phyloP scores from a whole-genome alignment of 2,888 invertebrate genomes.

The Eupithecia vulgata region DNA sequence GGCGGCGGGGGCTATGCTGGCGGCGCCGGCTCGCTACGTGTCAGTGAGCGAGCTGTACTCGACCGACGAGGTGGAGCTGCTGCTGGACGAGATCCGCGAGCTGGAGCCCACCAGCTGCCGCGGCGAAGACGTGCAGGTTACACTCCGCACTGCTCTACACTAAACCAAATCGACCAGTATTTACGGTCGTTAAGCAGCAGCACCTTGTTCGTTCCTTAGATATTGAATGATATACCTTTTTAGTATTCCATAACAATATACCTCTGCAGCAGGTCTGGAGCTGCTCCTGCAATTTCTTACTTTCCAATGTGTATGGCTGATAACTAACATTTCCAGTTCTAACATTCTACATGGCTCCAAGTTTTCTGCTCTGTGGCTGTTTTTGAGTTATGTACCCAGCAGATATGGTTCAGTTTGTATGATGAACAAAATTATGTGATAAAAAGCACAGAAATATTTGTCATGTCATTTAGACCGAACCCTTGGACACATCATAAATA shows the following conservation, averaged over 20 bases:
- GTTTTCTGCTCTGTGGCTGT: neutral
- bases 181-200: neutral
- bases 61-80: slow-evolving; percentile 83
- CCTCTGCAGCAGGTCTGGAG: neutral
- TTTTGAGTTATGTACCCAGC: neutral
- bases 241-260: no score
- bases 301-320: neutral
- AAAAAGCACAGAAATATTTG: neutral
- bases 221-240: neutral
- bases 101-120: slow-evolving; percentile 82
- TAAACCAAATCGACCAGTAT: neutral
- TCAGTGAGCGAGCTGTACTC: slow-evolving; percentile 83
- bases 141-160: neutral
- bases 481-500: no score
- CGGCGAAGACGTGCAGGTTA: slow-evolving; percentile 78
- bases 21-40: slow-evolving; percentile 82
- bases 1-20: slow-evolving; percentile 77
- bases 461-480: neutral
- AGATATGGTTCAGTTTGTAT: neutral
- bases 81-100: slow-evolving; percentile 81
- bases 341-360: neutral
- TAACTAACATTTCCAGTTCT: neutral
- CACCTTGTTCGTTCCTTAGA: neutral
- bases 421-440: neutral
- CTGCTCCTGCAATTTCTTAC: neutral